Evolutionary conservation across 2,113 vertebrate species (phyloP), one percentile per base, ranked within the genome.

Genomic region (Otolemur garnettii): DNA sequence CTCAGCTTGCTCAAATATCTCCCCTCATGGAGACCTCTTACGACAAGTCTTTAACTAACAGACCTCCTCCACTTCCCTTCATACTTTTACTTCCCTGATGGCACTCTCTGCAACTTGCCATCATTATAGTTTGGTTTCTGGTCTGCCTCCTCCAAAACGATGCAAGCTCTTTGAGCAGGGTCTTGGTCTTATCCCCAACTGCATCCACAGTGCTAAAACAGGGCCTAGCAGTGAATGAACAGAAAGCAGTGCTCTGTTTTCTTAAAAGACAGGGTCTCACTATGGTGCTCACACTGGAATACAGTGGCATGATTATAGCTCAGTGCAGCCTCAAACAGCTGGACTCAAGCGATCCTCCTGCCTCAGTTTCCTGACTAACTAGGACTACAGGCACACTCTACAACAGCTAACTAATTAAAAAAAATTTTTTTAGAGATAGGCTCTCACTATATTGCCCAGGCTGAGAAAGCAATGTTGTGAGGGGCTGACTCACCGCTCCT

Each of bases 401-500:
- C 15, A 55, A 55, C 55, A 55, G 10, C 24, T 26, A 26, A 11
- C 60, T 28, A 64, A 64, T 64, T 64, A 28, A 28, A 12, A 4
- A 64, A 64, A 64, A 28, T 24, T 64, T 64, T 64, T 64, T 64
- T 64, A 64, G 62, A 64, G 62, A 64, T 3, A 4, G 62, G 11
- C 10, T 64, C 62, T 64, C 28, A 26, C 24, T 64, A 64, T 64
- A 24, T 28, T 64, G 62, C 62, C 62, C 62, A 64, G 24, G 62
- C 62, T 64, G 24, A 64, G 62, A 64, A 4, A 64, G 24, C 62
- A 28, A 24, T 26, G 24, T 28, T 64, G 64, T 5, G 33, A 4
- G 18, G 0, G 6, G 15, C 50, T 0, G 2, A 10, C 98, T 98
- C 96, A 99, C 99, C 99, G 99, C 97, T 99, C 99, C 97, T 99